Evolutionary conservation across 2,113 vertebrate species (phyloP).

Genomic region (Formicarius rufipectus): DNA sequence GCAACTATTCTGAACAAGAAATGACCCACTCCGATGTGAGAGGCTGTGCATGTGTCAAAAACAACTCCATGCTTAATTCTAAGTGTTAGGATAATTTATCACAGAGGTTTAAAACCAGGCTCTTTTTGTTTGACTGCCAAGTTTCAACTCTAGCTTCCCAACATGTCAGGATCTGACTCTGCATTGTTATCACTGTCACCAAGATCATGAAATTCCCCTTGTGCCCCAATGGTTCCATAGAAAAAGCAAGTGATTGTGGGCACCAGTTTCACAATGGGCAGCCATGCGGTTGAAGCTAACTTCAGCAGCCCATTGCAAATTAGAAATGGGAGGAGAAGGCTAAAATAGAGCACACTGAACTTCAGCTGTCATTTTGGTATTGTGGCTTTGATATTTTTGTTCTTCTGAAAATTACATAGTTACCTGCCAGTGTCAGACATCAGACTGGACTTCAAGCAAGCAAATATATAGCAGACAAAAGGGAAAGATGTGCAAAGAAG

Average conservation of each 20-base stretch:
- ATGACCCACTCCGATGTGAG: not conserved
- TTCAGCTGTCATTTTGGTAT: constrained; percentile 55
- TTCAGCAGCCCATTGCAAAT: constrained; percentile 37
- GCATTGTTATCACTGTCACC: not conserved
- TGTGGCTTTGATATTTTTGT: constrained; percentile 50
- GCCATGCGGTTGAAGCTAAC: not conserved
- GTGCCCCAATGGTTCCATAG: constrained; percentile 27
- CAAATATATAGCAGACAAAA: not conserved
- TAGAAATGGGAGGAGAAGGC: constrained; percentile 25
- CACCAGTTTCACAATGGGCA: not conserved
- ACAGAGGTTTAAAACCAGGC: not conserved
- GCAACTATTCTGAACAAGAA: not conserved
- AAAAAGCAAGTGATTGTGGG: constrained; percentile 17
- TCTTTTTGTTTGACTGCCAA: constrained; percentile 37
- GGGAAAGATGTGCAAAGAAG: not conserved
- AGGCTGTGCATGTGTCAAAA: not conserved
- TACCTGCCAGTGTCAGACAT: not conserved
- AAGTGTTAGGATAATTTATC: constrained; percentile 18
- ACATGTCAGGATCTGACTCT: not conserved
- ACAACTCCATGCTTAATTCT: not conserved
- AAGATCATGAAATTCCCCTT: constrained; percentile 34
- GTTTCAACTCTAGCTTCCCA: constrained; percentile 1
- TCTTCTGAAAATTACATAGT: constrained; percentile 52
- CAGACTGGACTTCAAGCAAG: not conserved
- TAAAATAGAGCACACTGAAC: constrained; percentile 42